Conservation (phyloP, 2,888 invertebrate genomes). For the Pristionchus fissidentatus region DNA sequence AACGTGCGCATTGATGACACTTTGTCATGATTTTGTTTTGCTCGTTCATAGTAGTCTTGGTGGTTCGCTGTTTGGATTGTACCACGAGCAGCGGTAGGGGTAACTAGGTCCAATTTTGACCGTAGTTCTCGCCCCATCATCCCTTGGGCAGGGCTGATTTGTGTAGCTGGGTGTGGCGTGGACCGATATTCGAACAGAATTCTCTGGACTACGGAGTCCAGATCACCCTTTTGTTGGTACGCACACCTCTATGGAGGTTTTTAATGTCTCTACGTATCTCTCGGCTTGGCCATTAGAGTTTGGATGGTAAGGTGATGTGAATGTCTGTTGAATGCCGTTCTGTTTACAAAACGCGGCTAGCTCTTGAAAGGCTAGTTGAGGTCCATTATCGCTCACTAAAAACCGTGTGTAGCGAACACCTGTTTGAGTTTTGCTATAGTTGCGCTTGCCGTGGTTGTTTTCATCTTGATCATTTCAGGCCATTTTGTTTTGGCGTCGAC, state of each 20-base stretch:
- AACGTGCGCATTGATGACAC: neutral
- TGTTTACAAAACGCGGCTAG: slow-evolving; percentile 48
- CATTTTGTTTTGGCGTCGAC: slow-evolving; percentile 77
- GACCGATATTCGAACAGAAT: neutral
- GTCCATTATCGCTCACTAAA: slow-evolving; percentile 61
- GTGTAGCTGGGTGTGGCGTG: neutral
- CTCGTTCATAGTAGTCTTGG: neutral
- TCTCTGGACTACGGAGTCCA: slow-evolving; percentile 2
- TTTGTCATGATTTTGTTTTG: neutral
- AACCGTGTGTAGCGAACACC: slow-evolving; percentile 53
- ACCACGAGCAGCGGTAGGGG: neutral
- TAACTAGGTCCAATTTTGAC: neutral
- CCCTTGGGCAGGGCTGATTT: neutral
- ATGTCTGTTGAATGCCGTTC: slow-evolving; percentile 49
- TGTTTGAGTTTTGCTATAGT: slow-evolving; percentile 49
- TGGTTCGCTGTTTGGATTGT: neutral
- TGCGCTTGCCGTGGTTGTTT: slow-evolving; percentile 34
- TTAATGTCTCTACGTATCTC: slow-evolving; percentile 57
- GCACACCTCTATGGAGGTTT: neutral
- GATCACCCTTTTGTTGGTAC: neutral
- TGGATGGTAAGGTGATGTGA: slow-evolving; percentile 59
- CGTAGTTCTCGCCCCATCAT: neutral
- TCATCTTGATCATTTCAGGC: slow-evolving; percentile 72
- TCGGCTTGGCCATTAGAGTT: slow-evolving; percentile 63
- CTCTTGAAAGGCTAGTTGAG: neutral